Evolutionary conservation across 2,113 vertebrate species (phyloP), one percentile per base, ranked within the genome.

Genomic region (Vidua chalybeata): DNA sequence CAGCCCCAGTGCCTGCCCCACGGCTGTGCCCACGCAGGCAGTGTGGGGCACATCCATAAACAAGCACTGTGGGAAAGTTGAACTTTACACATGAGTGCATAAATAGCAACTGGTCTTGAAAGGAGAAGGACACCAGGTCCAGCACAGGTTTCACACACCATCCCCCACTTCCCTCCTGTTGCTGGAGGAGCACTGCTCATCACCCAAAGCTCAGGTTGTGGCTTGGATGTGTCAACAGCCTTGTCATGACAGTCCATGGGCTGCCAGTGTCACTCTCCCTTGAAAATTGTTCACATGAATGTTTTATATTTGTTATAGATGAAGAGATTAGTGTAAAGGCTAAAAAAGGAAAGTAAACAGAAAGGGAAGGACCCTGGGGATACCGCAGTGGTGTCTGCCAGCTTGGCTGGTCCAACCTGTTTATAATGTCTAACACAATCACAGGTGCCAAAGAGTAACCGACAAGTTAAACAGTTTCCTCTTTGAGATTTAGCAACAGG

Each of bases 331-430:
- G 23, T 6, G 2, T 31, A 35, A 94, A 88, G 54, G 49, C 72
- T 80, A 83, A 92, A 90, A 93, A 68, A 26, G 55, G 69, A 93
- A 87, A 62, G 81, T 73, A 93, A 96, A 91, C 49, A 87, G 62
- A 91, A 84, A 76, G 84, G 48, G 55, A 93, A 94, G 75, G 78
- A 96, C 87, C 93, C 93, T 77, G 95, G 79, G 94, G 95, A 94
- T 87, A 90, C 48, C 0, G 0, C 0, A 2, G 93, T 80, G 48
- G 43, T 78, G 51, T 74, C 72, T 59, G 87, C 93, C 92, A 94
- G 85, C 82, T 86, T 88, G 87, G 85, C 94, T 92, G 79, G 94
- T 95, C 92, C 0, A 0, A 96, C 95, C 94, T 93, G 96, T 95
- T 96, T 86, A 55, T 85, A 87, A 58, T 49, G 82, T 74, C 79